phyloP scores from a whole-genome alignment of 2,797 vertebrate species.

The Enteromius mattozi region DNA sequence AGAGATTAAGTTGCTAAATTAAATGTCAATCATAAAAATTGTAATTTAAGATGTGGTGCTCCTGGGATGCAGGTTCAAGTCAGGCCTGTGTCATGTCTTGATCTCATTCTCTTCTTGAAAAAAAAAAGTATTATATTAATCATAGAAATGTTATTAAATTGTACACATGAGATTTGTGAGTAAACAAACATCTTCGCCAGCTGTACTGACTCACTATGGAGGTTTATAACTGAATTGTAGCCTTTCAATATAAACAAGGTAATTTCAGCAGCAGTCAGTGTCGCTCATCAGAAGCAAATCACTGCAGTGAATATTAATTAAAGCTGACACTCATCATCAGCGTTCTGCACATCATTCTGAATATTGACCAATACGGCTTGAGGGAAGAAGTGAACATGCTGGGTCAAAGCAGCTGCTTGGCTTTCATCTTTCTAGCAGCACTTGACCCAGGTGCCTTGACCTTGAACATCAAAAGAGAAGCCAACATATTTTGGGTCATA shows the following conservation, averaged over 20 bases:
- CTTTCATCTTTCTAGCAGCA: constrained; percentile 18
- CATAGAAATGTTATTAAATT: constrained; percentile 4
- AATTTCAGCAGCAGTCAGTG: constrained; percentile 7
- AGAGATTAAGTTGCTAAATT: constrained; percentile 26
- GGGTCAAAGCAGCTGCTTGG: constrained; percentile 46
- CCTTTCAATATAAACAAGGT: constrained; percentile 7
- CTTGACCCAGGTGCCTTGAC: constrained; percentile 37
- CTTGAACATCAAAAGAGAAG: not conserved
- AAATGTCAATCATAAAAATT: constrained; percentile 27
- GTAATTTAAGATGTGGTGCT: not conserved
- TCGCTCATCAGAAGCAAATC: constrained; percentile 24
- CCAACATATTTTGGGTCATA: not conserved
- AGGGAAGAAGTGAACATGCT: constrained; percentile 43
- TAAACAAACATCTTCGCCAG: not conserved
- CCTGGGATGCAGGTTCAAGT: not conserved
- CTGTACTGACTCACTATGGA: constrained; percentile 26
- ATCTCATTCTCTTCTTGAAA: not conserved
- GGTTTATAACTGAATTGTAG: not conserved
- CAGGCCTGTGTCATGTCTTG: not conserved
- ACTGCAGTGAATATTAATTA: constrained; percentile 54
- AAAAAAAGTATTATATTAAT: constrained; percentile 8
- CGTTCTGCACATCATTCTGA: constrained; percentile 60
- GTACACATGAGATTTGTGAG: not conserved
- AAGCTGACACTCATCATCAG: constrained; percentile 67
- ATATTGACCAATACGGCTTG: constrained; percentile 64